Evolutionary conservation across 1,140 invertebrate genomes (phyloP).

Genomic region (Danaus plexippus): DNA sequence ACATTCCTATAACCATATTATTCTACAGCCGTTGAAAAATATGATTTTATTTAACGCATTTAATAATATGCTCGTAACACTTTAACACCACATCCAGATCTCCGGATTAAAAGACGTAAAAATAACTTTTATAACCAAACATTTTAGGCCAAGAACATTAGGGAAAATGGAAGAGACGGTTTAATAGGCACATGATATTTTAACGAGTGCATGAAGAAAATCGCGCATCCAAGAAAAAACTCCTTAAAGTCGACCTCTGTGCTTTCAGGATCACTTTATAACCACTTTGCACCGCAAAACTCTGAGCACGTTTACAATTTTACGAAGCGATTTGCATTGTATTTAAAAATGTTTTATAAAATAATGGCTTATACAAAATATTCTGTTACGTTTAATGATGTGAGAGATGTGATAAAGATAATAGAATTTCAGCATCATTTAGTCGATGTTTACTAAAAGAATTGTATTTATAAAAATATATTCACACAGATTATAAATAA

Average conservation of each 20-base stretch:
- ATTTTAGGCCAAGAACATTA: constrained; percentile 12
- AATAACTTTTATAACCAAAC: constrained; percentile 3
- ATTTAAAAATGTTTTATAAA: constrained; percentile 1
- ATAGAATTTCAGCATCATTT: too few relatives aligned
- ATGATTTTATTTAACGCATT: too few relatives aligned
- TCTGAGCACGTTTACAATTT: constrained; percentile 14
- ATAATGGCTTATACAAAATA: neutral
- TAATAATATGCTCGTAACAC: too few relatives aligned
- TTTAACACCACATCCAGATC: too few relatives aligned
- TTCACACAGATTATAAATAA: too few relatives aligned
- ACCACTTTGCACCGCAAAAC: constrained; percentile 18
- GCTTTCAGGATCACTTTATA: constrained; percentile 22
- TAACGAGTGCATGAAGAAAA: constrained; percentile 21
- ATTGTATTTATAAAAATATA: too few relatives aligned
- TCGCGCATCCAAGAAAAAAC: constrained; percentile 21
- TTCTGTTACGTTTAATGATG: too few relatives aligned
- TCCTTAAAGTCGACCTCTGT: constrained; percentile 17
- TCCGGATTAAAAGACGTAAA: too few relatives aligned
- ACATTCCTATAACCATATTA: too few relatives aligned
- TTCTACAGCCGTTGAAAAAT: too few relatives aligned
- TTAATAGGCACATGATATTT: constrained; percentile 26
- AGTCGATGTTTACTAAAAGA: too few relatives aligned
- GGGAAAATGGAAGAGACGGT: constrained; percentile 17
- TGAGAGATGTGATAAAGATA: too few relatives aligned
- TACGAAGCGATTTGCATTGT: neutral